These are phyloP conservation scores for Ptycholaimellus sp. DNA, from an alignment of 2,888 invertebrate genomes.

Conservation along the genomic window DNA sequence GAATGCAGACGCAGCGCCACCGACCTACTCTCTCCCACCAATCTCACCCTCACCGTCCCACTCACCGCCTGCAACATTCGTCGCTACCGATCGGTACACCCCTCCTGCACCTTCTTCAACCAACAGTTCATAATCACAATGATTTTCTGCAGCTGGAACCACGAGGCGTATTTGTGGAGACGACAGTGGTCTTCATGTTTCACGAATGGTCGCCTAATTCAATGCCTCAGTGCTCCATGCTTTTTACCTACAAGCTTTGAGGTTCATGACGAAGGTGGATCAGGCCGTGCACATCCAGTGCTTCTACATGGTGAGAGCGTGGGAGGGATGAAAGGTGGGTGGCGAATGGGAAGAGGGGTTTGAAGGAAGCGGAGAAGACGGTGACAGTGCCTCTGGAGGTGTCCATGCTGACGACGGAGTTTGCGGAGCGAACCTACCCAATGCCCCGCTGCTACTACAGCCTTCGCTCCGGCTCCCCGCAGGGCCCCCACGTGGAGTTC, in stretches of 20 bases:
- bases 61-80: conserved; percentile 22
- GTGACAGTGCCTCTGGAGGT: conserved; percentile 21
- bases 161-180: conserved; percentile 22
- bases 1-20: conserved; percentile 21
- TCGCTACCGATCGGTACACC: conserved; percentile 22
- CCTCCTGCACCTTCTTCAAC: neutral
- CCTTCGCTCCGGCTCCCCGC: conserved; percentile 16
- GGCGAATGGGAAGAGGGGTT: too few species aligned
- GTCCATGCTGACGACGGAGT: conserved; percentile 24
- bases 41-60: conserved; percentile 20
- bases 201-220: conserved; percentile 10
- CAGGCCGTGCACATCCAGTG: conserved; percentile 19
- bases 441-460: conserved; percentile 24
- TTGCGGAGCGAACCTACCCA: conserved; percentile 20
- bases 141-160: conserved; percentile 18
- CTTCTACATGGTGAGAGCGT: conserved; percentile 14
- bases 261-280: conserved; percentile 25
- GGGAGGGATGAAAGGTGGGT: too few species aligned
- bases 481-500: conserved; percentile 20
- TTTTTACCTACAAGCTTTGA: conserved; percentile 1
- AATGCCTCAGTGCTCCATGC: neutral
- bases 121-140: neutral
- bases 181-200: conserved; percentile 23
- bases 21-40: conserved; percentile 15
- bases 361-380: conserved; percentile 24